Percentiles rank a stretch among this genome's conserved stretches.
These are phyloP conservation scores for Polydrusus cervinus DNA, from an alignment of 2,888 invertebrate genomes.

Conservation along the genomic window DNA sequence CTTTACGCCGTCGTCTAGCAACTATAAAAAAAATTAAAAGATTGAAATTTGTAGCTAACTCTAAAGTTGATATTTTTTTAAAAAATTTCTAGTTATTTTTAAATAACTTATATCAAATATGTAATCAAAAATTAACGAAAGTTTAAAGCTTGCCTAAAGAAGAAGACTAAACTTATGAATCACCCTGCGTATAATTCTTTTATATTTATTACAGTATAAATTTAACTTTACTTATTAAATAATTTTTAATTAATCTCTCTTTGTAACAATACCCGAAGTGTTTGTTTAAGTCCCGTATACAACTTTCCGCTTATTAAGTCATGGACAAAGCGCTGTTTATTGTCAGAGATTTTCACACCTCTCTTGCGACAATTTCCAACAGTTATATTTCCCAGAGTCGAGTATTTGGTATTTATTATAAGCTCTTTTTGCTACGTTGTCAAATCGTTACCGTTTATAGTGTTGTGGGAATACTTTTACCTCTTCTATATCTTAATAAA, in stretches of 20 bases:
- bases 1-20: slow-evolving; percentile 79
- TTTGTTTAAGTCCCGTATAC: slow-evolving; percentile 38
- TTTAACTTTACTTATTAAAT: too few species aligned
- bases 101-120: too few species aligned
- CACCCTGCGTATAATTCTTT: too few species aligned
- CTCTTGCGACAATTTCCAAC: slow-evolving; percentile 56
- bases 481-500: too few species aligned
- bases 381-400: slow-evolving; percentile 43
- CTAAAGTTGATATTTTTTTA: too few species aligned
- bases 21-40: slow-evolving; percentile 42
- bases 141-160: too few species aligned
- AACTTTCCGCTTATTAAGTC: slow-evolving; percentile 44
- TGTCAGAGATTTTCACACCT: slow-evolving; percentile 60
- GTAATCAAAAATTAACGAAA: too few species aligned
- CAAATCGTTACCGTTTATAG: not conserved
- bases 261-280: slow-evolving; percentile 32
- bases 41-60: too few species aligned
- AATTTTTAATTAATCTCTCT: not conserved
- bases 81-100: too few species aligned
- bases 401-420: slow-evolving; percentile 32
- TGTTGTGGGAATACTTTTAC: too few species aligned
- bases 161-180: too few species aligned
- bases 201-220: too few species aligned
- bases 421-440: slow-evolving; percentile 26
- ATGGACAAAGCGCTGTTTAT: slow-evolving; percentile 46